Conservation (phyloP, 2,797 vertebrate genomes). For the Macrochelys suwanniensis region DNA sequence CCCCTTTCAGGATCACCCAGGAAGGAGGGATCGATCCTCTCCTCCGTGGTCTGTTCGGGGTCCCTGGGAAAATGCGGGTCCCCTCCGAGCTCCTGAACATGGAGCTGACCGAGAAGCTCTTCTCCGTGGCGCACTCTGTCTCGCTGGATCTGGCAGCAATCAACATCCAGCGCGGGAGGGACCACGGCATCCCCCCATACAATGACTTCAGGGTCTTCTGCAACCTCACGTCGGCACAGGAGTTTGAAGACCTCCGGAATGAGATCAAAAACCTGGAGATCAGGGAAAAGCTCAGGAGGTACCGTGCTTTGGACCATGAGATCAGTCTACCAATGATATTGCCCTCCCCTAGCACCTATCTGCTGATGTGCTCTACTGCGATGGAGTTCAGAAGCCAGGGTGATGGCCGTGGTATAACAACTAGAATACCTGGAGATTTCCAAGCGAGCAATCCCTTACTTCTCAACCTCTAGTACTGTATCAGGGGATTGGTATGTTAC, state of each 20-base stretch:
- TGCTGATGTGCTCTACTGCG: constrained; percentile 7
- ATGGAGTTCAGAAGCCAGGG: constrained; percentile 30
- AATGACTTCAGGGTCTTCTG: constrained; percentile 83
- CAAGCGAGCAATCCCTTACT: not conserved
- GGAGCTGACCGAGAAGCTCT: constrained; percentile 82
- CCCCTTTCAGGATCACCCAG: constrained; percentile 79
- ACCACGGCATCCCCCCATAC: constrained; percentile 82
- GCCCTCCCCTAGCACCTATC: not conserved
- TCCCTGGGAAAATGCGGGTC: constrained; percentile 81
- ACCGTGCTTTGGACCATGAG: constrained; percentile 4
- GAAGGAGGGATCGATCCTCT: constrained; percentile 82
- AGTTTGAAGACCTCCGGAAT: constrained; percentile 82
- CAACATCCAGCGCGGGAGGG: constrained; percentile 82
- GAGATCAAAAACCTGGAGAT: constrained; percentile 82
- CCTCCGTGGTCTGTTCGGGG: constrained; percentile 78
- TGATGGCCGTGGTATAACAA: constrained; percentile 22
- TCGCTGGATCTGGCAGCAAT: constrained; percentile 81
- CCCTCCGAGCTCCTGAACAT: constrained; percentile 81
- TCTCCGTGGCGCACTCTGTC: constrained; percentile 82
- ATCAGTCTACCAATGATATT: not conserved
- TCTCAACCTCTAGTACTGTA: not conserved
- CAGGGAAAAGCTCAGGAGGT: constrained; percentile 83
- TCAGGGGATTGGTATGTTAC: not conserved
- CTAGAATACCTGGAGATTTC: not conserved
- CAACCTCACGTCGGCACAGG: constrained; percentile 78